These are phyloP conservation scores for Salvator merianae DNA, from an alignment of 2,113 vertebrate species.

Conservation along the genomic window DNA sequence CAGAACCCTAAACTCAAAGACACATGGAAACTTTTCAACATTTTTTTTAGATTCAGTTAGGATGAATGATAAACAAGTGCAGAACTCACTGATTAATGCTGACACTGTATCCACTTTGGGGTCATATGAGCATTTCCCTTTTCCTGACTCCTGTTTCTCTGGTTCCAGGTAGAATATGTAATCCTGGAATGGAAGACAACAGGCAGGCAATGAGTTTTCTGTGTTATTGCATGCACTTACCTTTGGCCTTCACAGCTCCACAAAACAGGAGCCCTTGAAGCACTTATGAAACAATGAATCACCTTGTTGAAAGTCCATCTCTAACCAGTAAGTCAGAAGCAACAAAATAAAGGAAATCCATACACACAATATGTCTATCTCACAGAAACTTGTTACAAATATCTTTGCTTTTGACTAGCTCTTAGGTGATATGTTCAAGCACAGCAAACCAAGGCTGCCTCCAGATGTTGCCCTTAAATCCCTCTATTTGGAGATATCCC, in stretches of 20 bases:
- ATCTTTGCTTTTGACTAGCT: background rate
- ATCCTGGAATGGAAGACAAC: slow-evolving; percentile 79
- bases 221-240: slow-evolving; percentile 15
- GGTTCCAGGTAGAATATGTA: slow-evolving; percentile 97
- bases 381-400: background rate
- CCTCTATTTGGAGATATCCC: too few species aligned
- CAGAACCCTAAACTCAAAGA: background rate
- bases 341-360: background rate
- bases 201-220: slow-evolving; percentile 9
- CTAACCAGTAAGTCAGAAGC: background rate
- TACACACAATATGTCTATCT: background rate
- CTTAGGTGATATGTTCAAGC: too few species aligned
- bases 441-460: too few species aligned
- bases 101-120: slow-evolving; percentile 98
- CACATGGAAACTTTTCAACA: background rate
- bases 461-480: too few species aligned
- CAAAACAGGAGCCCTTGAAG: background rate
- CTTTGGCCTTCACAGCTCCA: background rate
- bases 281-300: background rate
- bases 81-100: slow-evolving; percentile 93
- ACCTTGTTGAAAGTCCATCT: background rate
- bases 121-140: slow-evolving; percentile 97
- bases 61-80: background rate
- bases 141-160: slow-evolving; percentile 95
- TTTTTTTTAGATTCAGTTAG: background rate